Percentiles rank a stretch among this genome's conserved stretches.
Conservation (phyloP, 2,888 invertebrate genomes). For the Venustoraphidia nigricollis region DNA sequence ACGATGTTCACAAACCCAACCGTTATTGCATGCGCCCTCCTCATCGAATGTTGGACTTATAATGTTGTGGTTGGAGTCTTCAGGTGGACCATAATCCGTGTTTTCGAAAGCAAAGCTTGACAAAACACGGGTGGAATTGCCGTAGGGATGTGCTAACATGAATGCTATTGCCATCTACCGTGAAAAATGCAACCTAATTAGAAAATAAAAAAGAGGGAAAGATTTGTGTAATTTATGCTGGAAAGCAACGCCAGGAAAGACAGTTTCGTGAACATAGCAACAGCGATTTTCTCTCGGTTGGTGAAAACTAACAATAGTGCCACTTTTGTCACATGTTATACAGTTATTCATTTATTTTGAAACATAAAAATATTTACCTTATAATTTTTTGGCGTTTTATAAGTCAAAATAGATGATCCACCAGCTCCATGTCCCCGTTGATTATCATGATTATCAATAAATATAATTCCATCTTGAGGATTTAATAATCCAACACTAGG, state of each 20-base stretch:
- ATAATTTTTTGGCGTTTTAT: constrained; percentile 49
- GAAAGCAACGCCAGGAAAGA: no score
- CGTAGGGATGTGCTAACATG: constrained; percentile 75
- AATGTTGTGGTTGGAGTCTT: constrained; percentile 16
- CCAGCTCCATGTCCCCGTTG: constrained; percentile 57
- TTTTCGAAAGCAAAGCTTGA: constrained; percentile 32
- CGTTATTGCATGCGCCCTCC: constrained; percentile 21
- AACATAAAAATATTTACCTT: constrained; percentile 29
- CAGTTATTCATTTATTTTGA: no score
- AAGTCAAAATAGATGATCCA: constrained; percentile 44
- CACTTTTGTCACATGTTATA: no score
- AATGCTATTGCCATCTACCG: constrained; percentile 58
- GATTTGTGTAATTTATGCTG: no score
- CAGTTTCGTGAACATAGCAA: no score
- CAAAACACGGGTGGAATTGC: constrained; percentile 37
- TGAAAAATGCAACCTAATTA: no score
- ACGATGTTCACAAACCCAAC: constrained; percentile 28
- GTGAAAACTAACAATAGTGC: no score
- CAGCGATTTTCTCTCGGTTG: no score
- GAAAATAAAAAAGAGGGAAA: no score
- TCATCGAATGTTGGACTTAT: constrained; percentile 22
- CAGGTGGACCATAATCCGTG: constrained; percentile 24
- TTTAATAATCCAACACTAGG: constrained; percentile 48
- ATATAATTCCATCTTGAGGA: constrained; percentile 41
- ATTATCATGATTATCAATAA: constrained; percentile 86